Percentiles rank a stretch among this genome's conserved stretches.
Evolutionary conservation across 2,113 vertebrate genomes (phyloP).

Genomic region (Cinclus cinclus): DNA sequence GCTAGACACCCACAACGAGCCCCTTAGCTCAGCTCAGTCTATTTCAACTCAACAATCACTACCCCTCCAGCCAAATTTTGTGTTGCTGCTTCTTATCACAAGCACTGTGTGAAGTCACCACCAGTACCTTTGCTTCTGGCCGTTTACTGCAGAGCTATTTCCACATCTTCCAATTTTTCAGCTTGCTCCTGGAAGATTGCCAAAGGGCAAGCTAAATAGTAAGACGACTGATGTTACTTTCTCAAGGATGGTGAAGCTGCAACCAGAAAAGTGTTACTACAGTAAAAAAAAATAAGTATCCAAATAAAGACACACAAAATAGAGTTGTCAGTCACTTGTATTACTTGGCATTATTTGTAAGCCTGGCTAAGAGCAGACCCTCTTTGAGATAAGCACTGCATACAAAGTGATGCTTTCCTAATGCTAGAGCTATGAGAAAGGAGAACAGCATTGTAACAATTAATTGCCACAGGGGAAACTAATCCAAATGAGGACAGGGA

Average conservation of each 20-base stretch:
- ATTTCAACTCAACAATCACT: not conserved
- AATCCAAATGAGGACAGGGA: not conserved
- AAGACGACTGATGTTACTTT: not conserved
- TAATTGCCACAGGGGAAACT: not conserved
- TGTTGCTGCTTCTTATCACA: not conserved
- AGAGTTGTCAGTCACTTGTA: not conserved
- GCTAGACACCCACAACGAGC: not conserved
- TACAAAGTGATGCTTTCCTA: not conserved
- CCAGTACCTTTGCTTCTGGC: not conserved
- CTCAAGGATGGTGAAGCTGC: not conserved
- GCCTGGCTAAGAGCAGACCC: not conserved
- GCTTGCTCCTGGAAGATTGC: not conserved
- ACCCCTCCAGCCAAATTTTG: accelerated
- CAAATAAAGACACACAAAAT: not conserved
- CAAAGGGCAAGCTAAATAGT: not conserved
- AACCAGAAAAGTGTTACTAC: not conserved
- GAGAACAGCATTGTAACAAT: not conserved
- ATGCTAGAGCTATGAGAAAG: not conserved
- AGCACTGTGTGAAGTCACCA: not conserved
- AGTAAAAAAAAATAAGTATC: not conserved
- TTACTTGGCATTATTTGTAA: not conserved
- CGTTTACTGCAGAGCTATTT: not conserved
- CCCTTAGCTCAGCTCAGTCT: not conserved
- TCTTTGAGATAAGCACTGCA: not conserved
- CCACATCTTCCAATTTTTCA: not conserved